Conservation (phyloP, 2,888 invertebrate species). For the Drosophila phalerata region DNA sequence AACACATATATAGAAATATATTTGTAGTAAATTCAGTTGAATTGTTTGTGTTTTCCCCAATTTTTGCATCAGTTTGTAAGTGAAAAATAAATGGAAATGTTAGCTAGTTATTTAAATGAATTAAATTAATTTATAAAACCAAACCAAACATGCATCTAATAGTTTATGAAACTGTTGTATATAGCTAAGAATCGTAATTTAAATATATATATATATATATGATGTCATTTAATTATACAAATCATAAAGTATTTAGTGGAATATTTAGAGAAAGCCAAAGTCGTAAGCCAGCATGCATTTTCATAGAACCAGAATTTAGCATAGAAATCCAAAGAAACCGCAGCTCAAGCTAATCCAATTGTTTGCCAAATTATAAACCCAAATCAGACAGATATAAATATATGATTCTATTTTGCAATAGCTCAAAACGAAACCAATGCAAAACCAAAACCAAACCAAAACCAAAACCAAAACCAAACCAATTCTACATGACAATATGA, state of each 20-base stretch:
- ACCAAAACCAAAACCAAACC: slow-evolving; percentile 36
- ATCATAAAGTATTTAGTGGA: slow-evolving; percentile 45
- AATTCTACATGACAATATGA: slow-evolving; percentile 75
- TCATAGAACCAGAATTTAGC: slow-evolving; percentile 51
- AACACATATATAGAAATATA: slow-evolving; percentile 15
- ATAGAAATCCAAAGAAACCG: slow-evolving; percentile 7
- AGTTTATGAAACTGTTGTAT: slow-evolving; percentile 79
- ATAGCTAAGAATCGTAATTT: slow-evolving; percentile 63
- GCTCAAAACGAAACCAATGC: slow-evolving; percentile 35
- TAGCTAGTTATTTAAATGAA: slow-evolving; percentile 80
- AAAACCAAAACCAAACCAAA: slow-evolving; percentile 20
- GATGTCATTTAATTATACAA: slow-evolving; percentile 46
- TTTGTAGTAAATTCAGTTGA: slow-evolving; percentile 56
- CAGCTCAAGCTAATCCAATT: slow-evolving; percentile 41
- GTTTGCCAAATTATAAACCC: slow-evolving; percentile 45
- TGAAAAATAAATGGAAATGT: slow-evolving; percentile 55
- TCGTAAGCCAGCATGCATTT: slow-evolving; percentile 80
- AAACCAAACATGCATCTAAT: slow-evolving; percentile 53
- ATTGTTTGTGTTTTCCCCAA: slow-evolving; percentile 60
- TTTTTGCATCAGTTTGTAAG: slow-evolving; percentile 60
- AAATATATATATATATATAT: slow-evolving; percentile 35
- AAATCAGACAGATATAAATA: slow-evolving; percentile 20
- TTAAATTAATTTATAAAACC: slow-evolving; percentile 58
- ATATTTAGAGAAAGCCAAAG: slow-evolving; percentile 64
- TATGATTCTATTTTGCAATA: slow-evolving; percentile 66